phyloP scores from a whole-genome alignment of 2,797 vertebrate species.

The Chaunax sp. region DNA sequence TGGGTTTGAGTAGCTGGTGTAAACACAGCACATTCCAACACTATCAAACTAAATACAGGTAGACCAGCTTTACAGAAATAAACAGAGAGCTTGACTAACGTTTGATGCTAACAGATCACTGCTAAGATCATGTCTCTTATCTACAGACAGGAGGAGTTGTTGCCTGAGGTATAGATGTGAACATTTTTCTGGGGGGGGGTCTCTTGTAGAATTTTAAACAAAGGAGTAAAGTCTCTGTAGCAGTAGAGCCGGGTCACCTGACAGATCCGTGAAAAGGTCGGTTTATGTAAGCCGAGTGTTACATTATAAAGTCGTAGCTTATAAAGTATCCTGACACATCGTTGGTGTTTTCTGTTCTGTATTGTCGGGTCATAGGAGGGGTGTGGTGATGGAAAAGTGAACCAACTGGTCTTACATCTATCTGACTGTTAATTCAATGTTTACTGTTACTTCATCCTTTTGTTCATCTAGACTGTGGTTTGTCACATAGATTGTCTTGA shows the following conservation, averaged over 20 bases:
- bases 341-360: conserved; percentile 31
- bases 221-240: conserved; percentile 24
- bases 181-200: conserved; percentile 20
- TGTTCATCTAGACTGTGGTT: not conserved
- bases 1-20: conserved; percentile 56
- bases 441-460: conserved; percentile 18
- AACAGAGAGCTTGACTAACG: conserved; percentile 25
- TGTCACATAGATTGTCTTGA: not conserved
- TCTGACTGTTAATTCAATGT: conserved; percentile 22
- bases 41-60: conserved; percentile 43
- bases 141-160: conserved; percentile 1
- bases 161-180: conserved; percentile 40
- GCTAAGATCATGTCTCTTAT: conserved; percentile 6
- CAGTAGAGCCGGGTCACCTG: conserved; percentile 34
- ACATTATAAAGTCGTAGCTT: conserved; percentile 23
- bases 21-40: conserved; percentile 50
- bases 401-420: conserved; percentile 68
- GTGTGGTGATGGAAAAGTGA: conserved; percentile 62
- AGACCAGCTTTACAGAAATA: not conserved
- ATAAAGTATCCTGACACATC: not conserved
- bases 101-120: not conserved
- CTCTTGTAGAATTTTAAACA: conserved; percentile 37
- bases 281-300: conserved; percentile 40
- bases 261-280: conserved; percentile 26
- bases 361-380: conserved; percentile 59